These are phyloP conservation scores for Sebastes iracundus DNA, from an alignment of 2,797 vertebrate species.

Conservation along the genomic window DNA sequence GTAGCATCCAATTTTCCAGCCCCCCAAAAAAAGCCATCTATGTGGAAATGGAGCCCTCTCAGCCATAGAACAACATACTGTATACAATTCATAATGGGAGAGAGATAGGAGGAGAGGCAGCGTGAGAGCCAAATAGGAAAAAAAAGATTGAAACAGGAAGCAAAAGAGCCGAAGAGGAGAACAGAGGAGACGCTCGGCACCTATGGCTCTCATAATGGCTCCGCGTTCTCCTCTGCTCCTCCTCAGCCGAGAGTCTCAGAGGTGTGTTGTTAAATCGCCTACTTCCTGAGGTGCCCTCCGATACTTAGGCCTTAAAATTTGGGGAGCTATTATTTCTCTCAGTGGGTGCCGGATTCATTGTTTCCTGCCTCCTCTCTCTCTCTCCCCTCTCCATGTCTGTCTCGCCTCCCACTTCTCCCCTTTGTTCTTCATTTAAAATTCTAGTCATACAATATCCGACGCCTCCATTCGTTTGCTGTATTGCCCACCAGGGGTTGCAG, in stretches of 20 bases:
- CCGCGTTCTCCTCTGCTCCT: slow-evolving; percentile 36
- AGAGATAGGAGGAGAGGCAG: slow-evolving; percentile 24
- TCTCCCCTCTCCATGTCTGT: slow-evolving; percentile 41
- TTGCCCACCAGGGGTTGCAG: slow-evolving; percentile 73
- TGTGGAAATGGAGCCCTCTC: slow-evolving; percentile 73
- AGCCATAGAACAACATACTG: slow-evolving; percentile 59
- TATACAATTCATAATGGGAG: slow-evolving; percentile 57
- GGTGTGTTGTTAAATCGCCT: slow-evolving; percentile 63
- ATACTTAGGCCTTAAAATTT: slow-evolving; percentile 62
- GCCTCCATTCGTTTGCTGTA: slow-evolving; percentile 67
- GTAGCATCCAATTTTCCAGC: slow-evolving; percentile 70
- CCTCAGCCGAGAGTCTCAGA: slow-evolving; percentile 48
- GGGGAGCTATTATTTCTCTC: slow-evolving; percentile 72
- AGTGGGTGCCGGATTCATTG: slow-evolving; percentile 54
- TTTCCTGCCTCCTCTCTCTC: slow-evolving; percentile 17
- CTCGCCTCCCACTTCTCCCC: slow-evolving; percentile 57
- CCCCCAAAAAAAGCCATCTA: slow-evolving; percentile 64
- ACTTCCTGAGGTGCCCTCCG: slow-evolving; percentile 49
- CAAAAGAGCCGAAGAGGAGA: slow-evolving; percentile 8
- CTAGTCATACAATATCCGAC: slow-evolving; percentile 72
- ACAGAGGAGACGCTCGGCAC: slow-evolving; percentile 20
- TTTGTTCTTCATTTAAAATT: slow-evolving; percentile 76
- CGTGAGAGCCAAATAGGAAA: slow-evolving; percentile 6
- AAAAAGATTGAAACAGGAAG: slow-evolving; percentile 36
- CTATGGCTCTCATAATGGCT: slow-evolving; percentile 42